Evolutionary conservation across 2,113 vertebrate species (phyloP), one percentile per base, ranked within the genome.

Genomic region (Sapajus apella): DNA sequence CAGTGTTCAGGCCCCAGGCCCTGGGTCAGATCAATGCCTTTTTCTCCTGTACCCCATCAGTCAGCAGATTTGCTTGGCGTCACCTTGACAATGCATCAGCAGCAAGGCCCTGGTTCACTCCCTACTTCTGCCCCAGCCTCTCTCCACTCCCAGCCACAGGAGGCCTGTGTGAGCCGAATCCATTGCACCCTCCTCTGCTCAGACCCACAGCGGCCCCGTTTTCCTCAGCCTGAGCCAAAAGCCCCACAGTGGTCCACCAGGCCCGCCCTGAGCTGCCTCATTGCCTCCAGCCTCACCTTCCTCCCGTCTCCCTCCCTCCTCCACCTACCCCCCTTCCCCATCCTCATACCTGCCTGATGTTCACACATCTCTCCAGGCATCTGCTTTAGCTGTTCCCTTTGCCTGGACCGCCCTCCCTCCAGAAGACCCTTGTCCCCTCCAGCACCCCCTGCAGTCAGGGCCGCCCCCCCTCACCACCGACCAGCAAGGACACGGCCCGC

Each of bases 301-400:
- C 9, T 27, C 1, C 37, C 0, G 0, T 0, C 37, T 7, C 30
- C 75, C 8, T 7, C 8, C 32, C 9, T 13, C 6, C 3, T 50
- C 17, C 7, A 13, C 58, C 55, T 17, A 35, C 17, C 25, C 4
- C 1, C 10, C 10, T n/a, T n/a, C 11, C 58, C 58, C 37, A 2
- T 61, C 58, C 58, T 61, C 58, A 61, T 10, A 61, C 3, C 23
- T 61, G 9, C 58, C 25, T 5, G 58, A 61, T 61, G 50, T 27
- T 61, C 25, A 27, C 58, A 61, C 25, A 27, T 61, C 25, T 27
- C 58, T 30, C 25, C 58, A 30, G 58, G 25, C 4, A 4, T 61
- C 12, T 5, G 10, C 58, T 61, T 61, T 61, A 61, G 58, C 58
- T 61, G 58, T 61, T 61, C 58, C 32, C 56, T 40, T 47, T 5